Evolutionary conservation across 2,113 vertebrate species (phyloP), one percentile per base, ranked within the genome.

Genomic region (Phylloscopus trochiloides): DNA sequence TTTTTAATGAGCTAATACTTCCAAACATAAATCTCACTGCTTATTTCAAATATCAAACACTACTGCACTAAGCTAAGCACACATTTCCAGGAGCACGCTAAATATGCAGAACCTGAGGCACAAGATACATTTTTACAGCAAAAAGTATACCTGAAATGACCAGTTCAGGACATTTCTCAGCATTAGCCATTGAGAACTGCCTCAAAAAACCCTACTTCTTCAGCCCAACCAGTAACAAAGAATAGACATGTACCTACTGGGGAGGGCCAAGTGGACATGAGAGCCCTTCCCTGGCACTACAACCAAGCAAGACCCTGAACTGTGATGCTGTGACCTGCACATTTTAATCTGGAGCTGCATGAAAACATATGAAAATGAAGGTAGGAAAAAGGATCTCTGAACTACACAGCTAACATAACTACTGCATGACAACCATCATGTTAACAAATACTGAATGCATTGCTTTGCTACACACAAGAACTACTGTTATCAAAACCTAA

Each of bases 1-100:
- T 17, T 65, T 87, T 75, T 88, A 93, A 91, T 77, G 80, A 89
- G 52, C 77, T 92, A 94, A 82, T 84, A 88, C 50, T 89, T 57
- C 67, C 87, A 91, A 92, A 82, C 20, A 21, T 40, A 76, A 75
- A 43, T 51, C 66, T 47, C 12, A 62, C 0, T 47, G 73, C 50
- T 85, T 54, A 47, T 7, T 2, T 78, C 87, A 77, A 74, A 90
- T 87, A 90, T 65, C 67, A 85, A 83, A 76, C n/a, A 63, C 42
- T 25, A 68, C 42, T 4, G 63, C 77, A 78, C 51, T 38, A 73
- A 94, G 66, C 50, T 66, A 70, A 88, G 71, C 59, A 74, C 40
- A 61, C 57, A 38, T 43, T 73, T 61, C 38, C 68, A 75, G 61
- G 12, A 79, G 54, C 57, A 67, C 43, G 6, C 54, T 50, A 54